These are phyloP conservation scores for Phoxinus phoxinus DNA, from an alignment of 2,113 vertebrate genomes.

Conservation along the genomic window DNA sequence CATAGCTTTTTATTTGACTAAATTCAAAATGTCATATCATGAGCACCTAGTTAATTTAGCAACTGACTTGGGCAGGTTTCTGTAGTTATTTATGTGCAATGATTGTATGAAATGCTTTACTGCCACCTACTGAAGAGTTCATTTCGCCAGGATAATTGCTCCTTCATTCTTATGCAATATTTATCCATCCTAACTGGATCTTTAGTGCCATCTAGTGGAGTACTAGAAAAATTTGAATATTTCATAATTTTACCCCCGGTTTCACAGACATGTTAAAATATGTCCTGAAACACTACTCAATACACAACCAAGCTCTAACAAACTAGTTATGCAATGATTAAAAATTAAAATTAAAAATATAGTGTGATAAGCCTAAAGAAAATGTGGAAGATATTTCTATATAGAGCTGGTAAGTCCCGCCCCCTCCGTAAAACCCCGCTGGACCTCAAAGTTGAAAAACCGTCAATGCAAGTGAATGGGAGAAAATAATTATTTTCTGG, in stretches of 20 bases:
- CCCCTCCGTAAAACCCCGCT: too few relatives aligned
- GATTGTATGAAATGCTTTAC: neutral
- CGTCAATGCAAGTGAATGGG: too few relatives aligned
- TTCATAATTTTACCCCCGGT: neutral
- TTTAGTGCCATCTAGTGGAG: slow-evolving; percentile 3
- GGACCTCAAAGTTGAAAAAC: too few relatives aligned
- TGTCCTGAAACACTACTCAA: too few relatives aligned
- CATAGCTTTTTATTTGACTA: neutral
- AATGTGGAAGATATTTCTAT: too few relatives aligned
- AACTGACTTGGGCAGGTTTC: neutral
- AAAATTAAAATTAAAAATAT: too few relatives aligned
- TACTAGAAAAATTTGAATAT: neutral
- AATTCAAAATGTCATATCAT: neutral
- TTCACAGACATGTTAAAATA: too few relatives aligned
- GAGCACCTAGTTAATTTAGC: neutral
- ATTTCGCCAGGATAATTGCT: neutral
- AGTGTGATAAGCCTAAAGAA: too few relatives aligned
- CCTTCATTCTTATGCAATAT: neutral
- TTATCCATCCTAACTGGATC: neutral
- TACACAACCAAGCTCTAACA: too few relatives aligned
- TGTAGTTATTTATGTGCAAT: neutral
- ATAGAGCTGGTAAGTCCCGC: too few relatives aligned
- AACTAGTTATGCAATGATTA: too few relatives aligned
- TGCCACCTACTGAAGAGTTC: neutral
- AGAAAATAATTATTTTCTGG: too few relatives aligned